Base-by-base conservation (phyloP, 1,140 invertebrate species). In the Drosophila azteca region DNA sequence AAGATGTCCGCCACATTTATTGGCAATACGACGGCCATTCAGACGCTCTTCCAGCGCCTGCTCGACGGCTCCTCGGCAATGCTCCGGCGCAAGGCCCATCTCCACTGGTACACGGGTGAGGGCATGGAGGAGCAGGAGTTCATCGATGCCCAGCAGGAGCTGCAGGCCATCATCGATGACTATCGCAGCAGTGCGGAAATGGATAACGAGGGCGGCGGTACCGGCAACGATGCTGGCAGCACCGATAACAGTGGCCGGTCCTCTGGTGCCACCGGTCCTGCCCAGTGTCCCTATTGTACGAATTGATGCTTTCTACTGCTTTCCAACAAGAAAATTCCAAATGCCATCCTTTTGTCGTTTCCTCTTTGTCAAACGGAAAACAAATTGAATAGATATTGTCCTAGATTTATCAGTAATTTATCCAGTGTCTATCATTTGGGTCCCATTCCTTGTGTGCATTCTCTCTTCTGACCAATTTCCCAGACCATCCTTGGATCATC, bases 31-130 rank as follows among this genome's bases (percentile, higher is more conserved):
- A 97, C 96, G 2, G 95, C 96, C 0, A 96, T 97, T 58, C 95
- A 90, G 48, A 95, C 96, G 79, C 91, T 97, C 3, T 96, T 97
- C 91, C 95, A 96, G 91, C 92, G 95, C 13, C 94, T 97, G 59
- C 94, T 95, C 1, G 95, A 96, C 70, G 95, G 95, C 69, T 96
- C 95, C 93, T 61, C 24, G 22, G 60, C 73, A 3, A 97, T 97
- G 96, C 95, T 97, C 93, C 94, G 96, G 72, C 93, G 96, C 60
- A 96, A 97, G 92, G 97, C 97, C 92, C 97, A 97, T 94, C 93
- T 97, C 94, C 91, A 94, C 77, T 94, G 92, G 94, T 94, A 94
- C 76, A 96, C 95, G 44, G 95, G 95, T n/a, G 96, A 96, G 90
- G 95, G 96, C 41, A 96, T 96, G 96, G 95, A 96, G 70, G 95